Conservation (phyloP, 2,113 vertebrate species). For the Channa maculata region DNA sequence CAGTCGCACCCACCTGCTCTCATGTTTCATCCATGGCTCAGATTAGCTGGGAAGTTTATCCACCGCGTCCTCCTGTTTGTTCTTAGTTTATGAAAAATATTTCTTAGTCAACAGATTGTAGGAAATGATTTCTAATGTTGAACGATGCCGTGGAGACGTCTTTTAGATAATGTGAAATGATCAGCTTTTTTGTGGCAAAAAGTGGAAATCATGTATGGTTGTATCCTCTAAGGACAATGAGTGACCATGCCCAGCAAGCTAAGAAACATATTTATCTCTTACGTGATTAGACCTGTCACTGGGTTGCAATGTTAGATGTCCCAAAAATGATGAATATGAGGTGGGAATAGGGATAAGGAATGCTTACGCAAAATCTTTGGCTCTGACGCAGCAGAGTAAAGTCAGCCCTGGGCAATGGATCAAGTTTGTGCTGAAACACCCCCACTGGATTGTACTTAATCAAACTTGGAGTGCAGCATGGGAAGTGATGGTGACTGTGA, state of each 20-base stretch:
- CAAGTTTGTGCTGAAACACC: constrained; percentile 52
- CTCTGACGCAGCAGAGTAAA: constrained; percentile 33
- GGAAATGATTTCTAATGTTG: no score
- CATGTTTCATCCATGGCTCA: no score
- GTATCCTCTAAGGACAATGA: constrained; percentile 10
- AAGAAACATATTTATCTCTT: constrained; percentile 23
- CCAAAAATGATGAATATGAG: constrained; percentile 57
- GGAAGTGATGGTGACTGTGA: constrained; percentile 18
- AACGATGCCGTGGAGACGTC: no score
- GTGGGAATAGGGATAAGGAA: constrained; percentile 39
- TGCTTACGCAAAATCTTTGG: constrained; percentile 36
- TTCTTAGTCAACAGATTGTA: no score
- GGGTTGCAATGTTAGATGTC: constrained; percentile 12
- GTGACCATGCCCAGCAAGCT: constrained; percentile 16
- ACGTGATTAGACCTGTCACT: constrained; percentile 30
- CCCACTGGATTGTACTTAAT: constrained; percentile 51
- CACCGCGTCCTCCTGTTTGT: no score
- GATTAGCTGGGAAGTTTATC: no score
- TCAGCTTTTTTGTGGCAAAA: no score
- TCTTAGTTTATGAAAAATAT: no score
- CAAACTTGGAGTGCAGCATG: constrained; percentile 46
- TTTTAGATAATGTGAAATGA: no score
- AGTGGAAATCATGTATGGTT: no score
- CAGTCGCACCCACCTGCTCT: no score
- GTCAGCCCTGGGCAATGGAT: constrained; percentile 58